phyloP scores from a whole-genome alignment of 2,113 vertebrate genomes.

The Plecturocebus donacophilus region DNA sequence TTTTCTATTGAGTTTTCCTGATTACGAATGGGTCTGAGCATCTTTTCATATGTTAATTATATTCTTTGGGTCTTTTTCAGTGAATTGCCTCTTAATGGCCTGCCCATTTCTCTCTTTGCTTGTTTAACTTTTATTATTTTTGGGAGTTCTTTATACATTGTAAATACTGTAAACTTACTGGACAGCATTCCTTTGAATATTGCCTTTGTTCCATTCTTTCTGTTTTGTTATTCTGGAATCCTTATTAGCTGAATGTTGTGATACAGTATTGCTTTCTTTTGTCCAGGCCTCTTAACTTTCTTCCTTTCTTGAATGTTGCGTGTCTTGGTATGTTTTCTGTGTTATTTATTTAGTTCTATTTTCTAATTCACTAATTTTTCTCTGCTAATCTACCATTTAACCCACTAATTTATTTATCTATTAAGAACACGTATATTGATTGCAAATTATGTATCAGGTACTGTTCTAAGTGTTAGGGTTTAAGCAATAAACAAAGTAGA shows the following conservation, averaged over 20 bases:
- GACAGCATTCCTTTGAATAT: background rate
- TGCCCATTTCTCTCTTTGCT: background rate
- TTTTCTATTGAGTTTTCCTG: conserved; percentile 43
- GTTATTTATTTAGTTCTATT: background rate
- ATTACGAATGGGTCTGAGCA: background rate
- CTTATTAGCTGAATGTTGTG: background rate
- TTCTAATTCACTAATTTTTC: background rate
- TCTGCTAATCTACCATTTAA: background rate
- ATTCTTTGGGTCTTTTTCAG: background rate
- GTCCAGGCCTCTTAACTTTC: background rate
- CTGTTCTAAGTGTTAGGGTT: background rate
- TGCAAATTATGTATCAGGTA: background rate
- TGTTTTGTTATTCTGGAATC: background rate
- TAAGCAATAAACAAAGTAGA: background rate
- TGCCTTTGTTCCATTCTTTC: background rate
- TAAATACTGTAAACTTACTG: background rate
- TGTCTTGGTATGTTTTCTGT: background rate
- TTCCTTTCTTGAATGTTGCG: background rate
- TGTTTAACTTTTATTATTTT: background rate
- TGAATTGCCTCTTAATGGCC: background rate
- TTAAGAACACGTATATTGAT: background rate
- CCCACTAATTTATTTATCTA: background rate
- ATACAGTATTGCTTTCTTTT: background rate
- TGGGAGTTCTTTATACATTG: background rate
- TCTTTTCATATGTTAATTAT: conserved; percentile 37